These are phyloP conservation scores for Ptychochromis oligacanthus DNA, from an alignment of 2,113 vertebrate species.

Conservation along the genomic window DNA sequence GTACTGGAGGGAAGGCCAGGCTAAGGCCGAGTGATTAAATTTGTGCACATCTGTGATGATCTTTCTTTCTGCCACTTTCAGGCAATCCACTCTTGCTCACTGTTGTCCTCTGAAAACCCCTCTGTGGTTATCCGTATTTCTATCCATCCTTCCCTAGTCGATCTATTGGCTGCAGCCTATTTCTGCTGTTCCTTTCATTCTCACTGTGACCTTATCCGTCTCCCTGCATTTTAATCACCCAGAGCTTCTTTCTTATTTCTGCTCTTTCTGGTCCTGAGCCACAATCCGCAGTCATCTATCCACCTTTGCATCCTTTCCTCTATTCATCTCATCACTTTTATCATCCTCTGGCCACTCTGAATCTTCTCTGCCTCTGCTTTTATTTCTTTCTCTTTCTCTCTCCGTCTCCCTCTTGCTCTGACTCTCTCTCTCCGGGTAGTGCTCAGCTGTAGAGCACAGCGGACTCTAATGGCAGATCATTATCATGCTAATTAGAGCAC, in stretches of 20 bases:
- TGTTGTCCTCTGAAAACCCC: constrained; percentile 18
- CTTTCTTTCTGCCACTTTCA: constrained; percentile 47
- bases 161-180: constrained; percentile 27
- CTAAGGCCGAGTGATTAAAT: constrained; percentile 45
- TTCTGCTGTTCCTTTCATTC: constrained; percentile 39
- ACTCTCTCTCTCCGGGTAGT: constrained; percentile 66
- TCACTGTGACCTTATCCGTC: constrained; percentile 43
- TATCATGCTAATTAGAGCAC: constrained; percentile 85
- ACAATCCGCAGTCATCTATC: constrained; percentile 43
- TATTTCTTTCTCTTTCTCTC: constrained; percentile 27
- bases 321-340: constrained; percentile 62
- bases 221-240: constrained; percentile 56
- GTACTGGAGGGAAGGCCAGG: constrained; percentile 17
- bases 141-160: constrained; percentile 9
- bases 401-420: constrained; percentile 31
- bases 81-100: constrained; percentile 22
- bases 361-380: constrained; percentile 32
- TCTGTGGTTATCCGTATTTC: constrained; percentile 34
- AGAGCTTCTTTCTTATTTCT: constrained; percentile 41
- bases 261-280: constrained; percentile 49
- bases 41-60: constrained; percentile 30
- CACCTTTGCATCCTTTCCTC: constrained; percentile 53
- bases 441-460: constrained; percentile 80
- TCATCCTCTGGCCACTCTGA: constrained; percentile 51
- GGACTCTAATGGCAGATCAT: constrained; percentile 82